A percentile compares a stretch with the other conserved stretches of the same genome.
Conservation (phyloP, 2,113 vertebrate species). For the Rissa tridactyla region DNA sequence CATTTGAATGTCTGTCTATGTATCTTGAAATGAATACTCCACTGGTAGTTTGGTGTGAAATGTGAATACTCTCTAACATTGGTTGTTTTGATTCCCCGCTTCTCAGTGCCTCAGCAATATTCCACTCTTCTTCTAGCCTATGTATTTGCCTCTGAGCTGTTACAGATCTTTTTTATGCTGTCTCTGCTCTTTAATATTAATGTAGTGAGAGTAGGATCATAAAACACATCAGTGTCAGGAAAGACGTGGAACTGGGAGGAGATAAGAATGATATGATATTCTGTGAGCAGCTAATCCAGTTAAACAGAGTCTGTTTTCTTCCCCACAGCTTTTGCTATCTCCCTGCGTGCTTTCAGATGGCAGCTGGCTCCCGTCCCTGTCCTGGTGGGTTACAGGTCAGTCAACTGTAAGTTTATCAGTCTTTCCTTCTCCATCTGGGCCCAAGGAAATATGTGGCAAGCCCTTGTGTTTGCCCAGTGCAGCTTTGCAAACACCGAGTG, state of each 20-base stretch:
- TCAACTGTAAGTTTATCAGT: not conserved
- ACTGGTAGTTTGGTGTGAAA: not conserved
- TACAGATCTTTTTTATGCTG: not conserved
- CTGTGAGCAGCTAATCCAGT: not conserved
- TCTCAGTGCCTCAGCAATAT: not conserved
- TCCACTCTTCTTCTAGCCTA: not conserved
- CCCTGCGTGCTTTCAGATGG: not conserved
- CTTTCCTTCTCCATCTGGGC: not conserved
- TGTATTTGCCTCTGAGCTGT: not conserved
- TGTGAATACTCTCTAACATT: not conserved
- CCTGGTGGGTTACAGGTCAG: not conserved
- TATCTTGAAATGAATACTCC: not conserved
- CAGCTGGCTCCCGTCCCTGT: not conserved
- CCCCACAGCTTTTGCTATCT: not conserved
- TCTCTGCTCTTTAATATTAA: not conserved
- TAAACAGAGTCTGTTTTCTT: not conserved
- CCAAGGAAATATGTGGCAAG: not conserved
- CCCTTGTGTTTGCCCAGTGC: not conserved
- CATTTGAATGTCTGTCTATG: not conserved
- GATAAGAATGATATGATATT: not conserved
- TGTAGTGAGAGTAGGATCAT: not conserved
- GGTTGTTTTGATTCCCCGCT: not conserved
- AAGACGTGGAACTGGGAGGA: not conserved
- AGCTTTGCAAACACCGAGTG: not conserved
- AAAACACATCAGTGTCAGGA: not conserved